Base-by-base conservation (phyloP, 1,140 invertebrate species). In the Drosophila oshimai region DNA sequence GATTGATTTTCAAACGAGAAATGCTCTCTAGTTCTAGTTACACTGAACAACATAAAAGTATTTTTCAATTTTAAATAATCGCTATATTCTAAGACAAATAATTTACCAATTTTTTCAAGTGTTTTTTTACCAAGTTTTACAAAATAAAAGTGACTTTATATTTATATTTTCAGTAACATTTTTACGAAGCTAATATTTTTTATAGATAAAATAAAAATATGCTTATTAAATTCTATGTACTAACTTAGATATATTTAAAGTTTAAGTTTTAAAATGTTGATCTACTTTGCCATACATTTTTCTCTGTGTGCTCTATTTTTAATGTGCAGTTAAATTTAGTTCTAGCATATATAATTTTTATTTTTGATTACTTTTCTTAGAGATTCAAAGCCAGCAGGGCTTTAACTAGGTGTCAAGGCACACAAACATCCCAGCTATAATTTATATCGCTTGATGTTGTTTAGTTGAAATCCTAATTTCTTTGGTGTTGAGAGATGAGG, bases 1-100 rank as follows among this genome's bases (percentile, higher is more conserved):
- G 41, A 84, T 83, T 78, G 78, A 74, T 84, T 83, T 61, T 20
- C 53, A 84, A 84, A 75, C 51, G 42, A 79, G 75, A 72, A 67
- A 57, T 67, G 7, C 37, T 34, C 50, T 42, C 12, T 15, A 37
- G 7, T 47, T 13, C n/a, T n/a, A n/a, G n/a, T 46, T 39, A 76
- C 77, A 76, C 77, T 81, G 29, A 29, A 10, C 47, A 31, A 64
- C 75, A 70, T 29, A 28, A 9, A 5, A 2, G 9, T 3, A 3
- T 28, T 9, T 7, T 9, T 1, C 5, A 22, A 5, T n/a, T n/a
- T n/a, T n/a, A n/a, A n/a, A n/a, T n/a, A n/a, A n/a, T n/a, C n/a
- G 20, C 4, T 31, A 31, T 15, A 46, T n/a, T n/a, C n/a, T n/a
- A n/a, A n/a, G n/a, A n/a, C n/a, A n/a, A n/a, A n/a, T n/a, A n/a